Evolutionary conservation across 1,140 invertebrate genomes (phyloP).

Genomic region (Bombus affinis): DNA sequence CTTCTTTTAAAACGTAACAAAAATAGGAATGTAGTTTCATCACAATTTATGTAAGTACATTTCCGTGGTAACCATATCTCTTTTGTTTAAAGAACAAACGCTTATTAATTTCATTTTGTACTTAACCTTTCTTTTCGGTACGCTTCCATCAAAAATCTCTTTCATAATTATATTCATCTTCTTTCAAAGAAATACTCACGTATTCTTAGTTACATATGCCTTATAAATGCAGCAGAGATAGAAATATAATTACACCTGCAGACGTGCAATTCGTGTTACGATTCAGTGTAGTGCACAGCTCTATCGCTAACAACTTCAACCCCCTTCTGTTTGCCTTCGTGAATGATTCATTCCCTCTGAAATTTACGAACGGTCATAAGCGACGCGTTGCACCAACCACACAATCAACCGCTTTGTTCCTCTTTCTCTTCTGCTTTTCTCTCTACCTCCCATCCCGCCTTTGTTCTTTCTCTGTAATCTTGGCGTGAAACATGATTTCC

Average conservation of each 20-base stretch:
- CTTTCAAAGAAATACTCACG: not conserved
- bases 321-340: constrained; percentile 11
- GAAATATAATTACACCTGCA: constrained; percentile 2
- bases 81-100: too few species aligned
- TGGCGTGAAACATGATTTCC: constrained; percentile 15
- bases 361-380: constrained; percentile 47
- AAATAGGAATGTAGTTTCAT: too few species aligned
- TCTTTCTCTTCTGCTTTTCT: not conserved
- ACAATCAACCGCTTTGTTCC: constrained; percentile 18
- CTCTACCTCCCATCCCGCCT: not conserved
- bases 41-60: too few species aligned
- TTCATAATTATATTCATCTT: not conserved
- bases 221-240: not conserved
- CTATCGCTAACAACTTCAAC: constrained; percentile 10
- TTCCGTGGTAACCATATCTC: too few species aligned
- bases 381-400: constrained; percentile 18
- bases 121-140: not conserved
- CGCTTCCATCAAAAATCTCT: not conserved
- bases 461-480: constrained; percentile 23
- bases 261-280: not conserved
- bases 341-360: constrained; percentile 20
- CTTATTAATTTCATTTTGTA: too few species aligned
- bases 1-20: too few species aligned
- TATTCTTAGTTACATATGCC: too few species aligned
- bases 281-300: not conserved